phyloP scores from a whole-genome alignment of 2,797 vertebrate species.

The Pitangus sulphuratus region DNA sequence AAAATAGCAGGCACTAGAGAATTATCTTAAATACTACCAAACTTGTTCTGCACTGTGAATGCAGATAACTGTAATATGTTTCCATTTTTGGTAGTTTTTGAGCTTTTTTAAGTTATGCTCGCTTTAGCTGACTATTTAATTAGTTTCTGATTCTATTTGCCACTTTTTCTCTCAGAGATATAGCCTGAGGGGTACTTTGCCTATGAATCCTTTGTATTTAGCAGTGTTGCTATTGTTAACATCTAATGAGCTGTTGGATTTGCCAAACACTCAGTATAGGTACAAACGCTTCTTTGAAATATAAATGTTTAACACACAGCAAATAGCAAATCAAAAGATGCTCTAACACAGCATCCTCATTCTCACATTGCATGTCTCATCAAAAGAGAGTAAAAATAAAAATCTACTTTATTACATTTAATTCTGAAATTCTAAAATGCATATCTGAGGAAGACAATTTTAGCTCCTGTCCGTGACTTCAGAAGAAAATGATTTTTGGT shows the following conservation, averaged over 20 bases:
- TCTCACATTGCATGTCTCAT: neutral
- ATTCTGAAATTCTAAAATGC: neutral
- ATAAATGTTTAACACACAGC: constrained; percentile 48
- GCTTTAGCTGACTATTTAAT: constrained; percentile 80
- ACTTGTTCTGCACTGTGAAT: constrained; percentile 82
- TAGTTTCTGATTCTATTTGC: constrained; percentile 79
- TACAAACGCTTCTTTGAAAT: constrained; percentile 45
- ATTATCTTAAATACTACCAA: constrained; percentile 86
- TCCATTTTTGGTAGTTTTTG: constrained; percentile 82
- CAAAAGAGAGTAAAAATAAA: constrained; percentile 4
- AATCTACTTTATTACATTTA: constrained; percentile 6
- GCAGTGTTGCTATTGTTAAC: constrained; percentile 66
- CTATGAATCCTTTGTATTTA: constrained; percentile 68
- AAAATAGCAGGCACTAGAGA: constrained; percentile 91
- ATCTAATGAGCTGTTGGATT: constrained; percentile 65
- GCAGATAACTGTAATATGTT: constrained; percentile 83
- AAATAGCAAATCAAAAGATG: constrained; percentile 55
- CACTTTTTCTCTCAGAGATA: constrained; percentile 70
- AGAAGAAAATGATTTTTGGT: neutral
- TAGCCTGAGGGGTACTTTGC: constrained; percentile 51
- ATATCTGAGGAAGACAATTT: neutral
- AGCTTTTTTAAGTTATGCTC: constrained; percentile 74
- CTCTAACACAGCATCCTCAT: neutral
- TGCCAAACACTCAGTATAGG: neutral
- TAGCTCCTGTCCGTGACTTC: neutral